Percentiles rank a stretch among this genome's conserved stretches.
Evolutionary conservation across 2,888 invertebrate genomes (phyloP).

Genomic region (Alviniconcha strummeri): DNA sequence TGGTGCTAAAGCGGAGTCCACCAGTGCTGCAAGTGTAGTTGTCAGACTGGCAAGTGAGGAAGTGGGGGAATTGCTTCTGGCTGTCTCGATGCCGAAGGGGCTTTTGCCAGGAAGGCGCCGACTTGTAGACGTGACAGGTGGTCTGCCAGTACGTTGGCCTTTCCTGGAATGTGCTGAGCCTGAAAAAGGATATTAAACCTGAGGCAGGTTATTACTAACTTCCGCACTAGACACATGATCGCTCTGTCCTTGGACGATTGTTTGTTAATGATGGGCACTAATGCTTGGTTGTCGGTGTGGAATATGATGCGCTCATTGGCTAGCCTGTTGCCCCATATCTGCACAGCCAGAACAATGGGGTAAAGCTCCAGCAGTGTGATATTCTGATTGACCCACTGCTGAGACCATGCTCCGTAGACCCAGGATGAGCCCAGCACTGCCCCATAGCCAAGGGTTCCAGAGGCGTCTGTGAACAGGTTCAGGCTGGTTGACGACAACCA

Average conservation of each 20-base stretch:
- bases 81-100: background rate
- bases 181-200: background rate
- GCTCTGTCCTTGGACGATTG: background rate
- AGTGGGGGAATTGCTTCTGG: background rate
- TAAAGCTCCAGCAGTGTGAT: constrained; percentile 15
- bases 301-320: background rate
- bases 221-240: background rate
- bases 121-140: background rate
- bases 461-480: constrained; percentile 10
- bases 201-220: background rate
- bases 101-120: background rate
- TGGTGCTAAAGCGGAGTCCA: background rate
- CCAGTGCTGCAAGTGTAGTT: background rate
- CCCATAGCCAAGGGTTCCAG: constrained; percentile 6
- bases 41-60: background rate
- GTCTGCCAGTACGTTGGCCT: background rate
- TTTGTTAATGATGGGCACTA: constrained; percentile 19
- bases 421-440: constrained; percentile 19
- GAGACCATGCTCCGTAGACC: constrained; percentile 16
- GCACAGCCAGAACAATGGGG: constrained; percentile 8
- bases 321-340: background rate
- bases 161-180: background rate
- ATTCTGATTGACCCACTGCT: background rate
- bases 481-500: background rate
- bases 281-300: constrained; percentile 10